Evolutionary conservation across 1,140 invertebrate genomes (phyloP), one percentile per base, ranked within the genome.

Genomic region (Ruditapes philippinarum): DNA sequence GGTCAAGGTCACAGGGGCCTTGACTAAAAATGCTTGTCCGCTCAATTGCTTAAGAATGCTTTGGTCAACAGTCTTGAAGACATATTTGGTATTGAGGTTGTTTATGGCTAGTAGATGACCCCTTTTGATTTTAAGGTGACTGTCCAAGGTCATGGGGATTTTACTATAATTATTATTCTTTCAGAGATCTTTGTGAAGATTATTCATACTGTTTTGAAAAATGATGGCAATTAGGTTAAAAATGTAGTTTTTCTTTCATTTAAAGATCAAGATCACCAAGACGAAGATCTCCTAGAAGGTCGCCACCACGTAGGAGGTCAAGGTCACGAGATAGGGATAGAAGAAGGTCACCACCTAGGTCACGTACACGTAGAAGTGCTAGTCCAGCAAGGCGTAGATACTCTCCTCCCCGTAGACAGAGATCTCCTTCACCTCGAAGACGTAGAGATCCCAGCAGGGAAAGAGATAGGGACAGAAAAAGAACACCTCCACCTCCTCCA

Each of bases 371-470:
- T 54, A 40, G 31, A 42, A 73, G 82, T 38, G 49, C 82, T 25
- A 62, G 80, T 54, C 70, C 82, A 60, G 36, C 51, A 9, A 83
- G 81, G 25, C 57, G 28, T 1, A 57, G 45, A n/a, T 74, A 62
- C 36, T 60, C 82, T n/a, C 82, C 82, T n/a, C 28, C 65, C 4
- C 40, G 82, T 12, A 65, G 82, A 25, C 62, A 84, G 22, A 62
- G 80, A 45, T 65, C 57, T 33, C 82, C 82, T n/a, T 74, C 82
- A 40, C 68, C 68, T 36, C 33, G 82, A 33, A 54, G 70, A 85
- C 65, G 68, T 12, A 51, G 33, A 12, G 82, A 54, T 25, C 33
- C 45, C 5, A 74, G 65, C 25, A 51, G 82, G 31, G 65, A 85
- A 54, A 36, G 45, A 81, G 57, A 81, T 0, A 81, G 5, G 25